A percentile compares a stretch with the other conserved stretches of the same genome.
Evolutionary conservation across 2,113 vertebrate species (phyloP).

Genomic region (Edolisoma coerulescens): DNA sequence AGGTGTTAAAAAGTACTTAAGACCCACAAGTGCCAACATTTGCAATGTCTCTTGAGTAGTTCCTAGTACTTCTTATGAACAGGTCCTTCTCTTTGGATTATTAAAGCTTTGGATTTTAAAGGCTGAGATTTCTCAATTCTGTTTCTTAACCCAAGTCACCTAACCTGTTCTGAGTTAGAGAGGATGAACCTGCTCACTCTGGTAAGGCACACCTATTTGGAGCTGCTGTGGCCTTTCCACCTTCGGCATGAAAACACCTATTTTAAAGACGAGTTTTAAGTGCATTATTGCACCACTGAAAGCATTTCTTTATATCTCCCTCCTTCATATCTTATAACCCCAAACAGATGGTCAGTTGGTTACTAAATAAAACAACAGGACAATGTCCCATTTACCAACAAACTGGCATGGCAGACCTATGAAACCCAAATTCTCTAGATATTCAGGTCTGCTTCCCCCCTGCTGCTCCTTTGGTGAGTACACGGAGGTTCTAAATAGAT

Average conservation of each 20-base stretch:
- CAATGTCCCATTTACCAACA: background rate
- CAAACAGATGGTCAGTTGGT: background rate
- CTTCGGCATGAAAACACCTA: background rate
- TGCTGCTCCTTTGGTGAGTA: background rate
- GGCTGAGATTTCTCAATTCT: background rate
- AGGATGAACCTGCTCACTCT: background rate
- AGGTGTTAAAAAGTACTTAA: slow-evolving; percentile 58
- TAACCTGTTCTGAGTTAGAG: background rate
- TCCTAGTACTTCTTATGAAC: background rate
- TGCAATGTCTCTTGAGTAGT: background rate
- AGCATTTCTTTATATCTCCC: background rate
- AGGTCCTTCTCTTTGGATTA: background rate
- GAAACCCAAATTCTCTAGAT: background rate
- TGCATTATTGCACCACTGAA: background rate
- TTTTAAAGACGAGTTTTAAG: background rate
- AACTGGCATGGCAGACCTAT: background rate
- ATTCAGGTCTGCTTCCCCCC: background rate
- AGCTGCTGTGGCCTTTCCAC: background rate
- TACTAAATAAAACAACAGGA: background rate
- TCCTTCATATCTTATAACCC: background rate
- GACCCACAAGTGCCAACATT: background rate
- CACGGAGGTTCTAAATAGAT: background rate
- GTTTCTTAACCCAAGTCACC: background rate
- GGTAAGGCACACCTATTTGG: background rate
- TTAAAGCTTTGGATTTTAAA: background rate